phyloP scores from a whole-genome alignment of 2,888 invertebrate species.

The Caenorhabditis macrosperma region DNA sequence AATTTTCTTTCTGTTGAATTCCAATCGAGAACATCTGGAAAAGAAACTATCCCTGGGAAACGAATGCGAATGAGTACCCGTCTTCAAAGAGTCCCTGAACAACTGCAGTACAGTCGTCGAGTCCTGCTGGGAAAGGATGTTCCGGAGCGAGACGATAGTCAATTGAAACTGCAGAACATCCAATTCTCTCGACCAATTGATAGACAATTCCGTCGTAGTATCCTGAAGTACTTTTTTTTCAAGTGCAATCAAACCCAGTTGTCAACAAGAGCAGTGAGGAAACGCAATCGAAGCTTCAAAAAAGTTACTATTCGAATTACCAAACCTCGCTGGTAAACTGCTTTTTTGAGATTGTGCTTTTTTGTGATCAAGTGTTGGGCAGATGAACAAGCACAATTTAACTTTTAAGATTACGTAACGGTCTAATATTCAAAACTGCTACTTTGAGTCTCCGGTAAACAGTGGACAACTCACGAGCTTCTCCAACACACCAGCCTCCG shows the following conservation, averaged over 20 bases:
- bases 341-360: too few species aligned
- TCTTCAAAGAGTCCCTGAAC: conserved; percentile 72
- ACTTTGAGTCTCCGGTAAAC: too few species aligned
- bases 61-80: conserved; percentile 54
- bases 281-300: too few species aligned
- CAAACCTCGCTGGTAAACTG: too few species aligned
- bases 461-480: conserved; percentile 52
- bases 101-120: conserved; percentile 80
- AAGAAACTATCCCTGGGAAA: not conserved
- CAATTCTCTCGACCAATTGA: conserved; percentile 66
- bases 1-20: conserved; percentile 73
- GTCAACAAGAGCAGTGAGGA: not conserved
- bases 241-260: too few species aligned
- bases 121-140: conserved; percentile 81
- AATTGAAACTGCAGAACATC: conserved; percentile 70
- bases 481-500: conserved; percentile 63
- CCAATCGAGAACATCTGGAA: conserved; percentile 63
- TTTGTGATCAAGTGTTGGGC: too few species aligned
- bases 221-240: conserved; percentile 52
- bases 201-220: conserved; percentile 74
- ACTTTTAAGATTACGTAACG: too few species aligned
- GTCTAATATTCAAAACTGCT: too few species aligned
- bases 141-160: conserved; percentile 80
- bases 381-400: too few species aligned
- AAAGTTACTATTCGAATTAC: too few species aligned